Percentiles rank a stretch among this genome's conserved stretches.
Conservation (phyloP, 2,888 invertebrate genomes). For the Glyphotaelius pellucidus region DNA sequence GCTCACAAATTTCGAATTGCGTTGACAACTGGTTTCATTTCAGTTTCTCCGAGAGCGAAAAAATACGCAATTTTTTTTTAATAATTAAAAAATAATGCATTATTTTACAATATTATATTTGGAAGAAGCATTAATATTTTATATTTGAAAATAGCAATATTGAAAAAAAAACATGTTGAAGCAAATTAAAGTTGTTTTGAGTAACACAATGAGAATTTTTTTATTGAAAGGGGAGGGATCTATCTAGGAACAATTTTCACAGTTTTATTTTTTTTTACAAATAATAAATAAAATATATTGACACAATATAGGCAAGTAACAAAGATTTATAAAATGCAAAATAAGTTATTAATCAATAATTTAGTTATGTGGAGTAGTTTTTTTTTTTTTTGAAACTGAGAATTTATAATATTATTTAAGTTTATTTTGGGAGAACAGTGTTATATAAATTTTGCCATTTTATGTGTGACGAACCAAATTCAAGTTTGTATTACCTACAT, state of each 20-base stretch:
- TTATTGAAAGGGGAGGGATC: neutral
- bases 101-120: neutral
- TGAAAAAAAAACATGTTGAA: neutral
- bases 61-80: neutral
- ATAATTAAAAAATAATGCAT: neutral
- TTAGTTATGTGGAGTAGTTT: neutral
- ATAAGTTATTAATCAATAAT: neutral
- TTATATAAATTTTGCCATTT: slow-evolving; percentile 2
- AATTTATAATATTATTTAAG: neutral
- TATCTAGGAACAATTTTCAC: neutral
- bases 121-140: neutral
- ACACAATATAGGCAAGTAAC: neutral
- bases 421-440: neutral
- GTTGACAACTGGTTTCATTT: too few relatives aligned
- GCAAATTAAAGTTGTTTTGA: neutral
- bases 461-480: slow-evolving; percentile 15
- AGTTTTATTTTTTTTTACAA: neutral
- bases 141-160: neutral
- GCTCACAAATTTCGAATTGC: too few relatives aligned
- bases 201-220: neutral
- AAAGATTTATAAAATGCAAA: slow-evolving; percentile 2
- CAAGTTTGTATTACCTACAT: slow-evolving; percentile 7
- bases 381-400: neutral
- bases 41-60: too few relatives aligned
- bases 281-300: neutral